phyloP scores from a whole-genome alignment of 2,888 invertebrate genomes.

The Dinocampus coccinellae region DNA sequence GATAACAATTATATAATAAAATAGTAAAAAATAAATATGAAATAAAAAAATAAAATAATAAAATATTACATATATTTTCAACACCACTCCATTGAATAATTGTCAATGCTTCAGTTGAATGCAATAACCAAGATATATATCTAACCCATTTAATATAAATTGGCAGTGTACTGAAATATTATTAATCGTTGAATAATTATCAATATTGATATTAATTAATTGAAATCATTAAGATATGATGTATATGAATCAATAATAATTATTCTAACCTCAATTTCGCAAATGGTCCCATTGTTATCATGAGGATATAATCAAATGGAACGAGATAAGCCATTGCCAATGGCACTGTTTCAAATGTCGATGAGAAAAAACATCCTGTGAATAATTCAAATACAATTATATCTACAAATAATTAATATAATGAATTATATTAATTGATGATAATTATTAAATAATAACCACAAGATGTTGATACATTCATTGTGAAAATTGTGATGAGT shows the following conservation, averaged over 20 bases:
- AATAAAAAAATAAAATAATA: no score
- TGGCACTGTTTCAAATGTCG: constrained; percentile 84
- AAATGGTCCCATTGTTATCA: constrained; percentile 90
- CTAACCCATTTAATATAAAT: constrained; percentile 81
- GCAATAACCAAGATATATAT: constrained; percentile 88
- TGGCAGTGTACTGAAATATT: constrained; percentile 77
- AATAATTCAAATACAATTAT: neutral
- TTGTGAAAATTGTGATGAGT: constrained; percentile 80
- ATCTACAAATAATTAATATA: neutral
- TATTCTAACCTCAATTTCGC: constrained; percentile 80
- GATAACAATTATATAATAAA: neutral
- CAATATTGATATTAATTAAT: no score
- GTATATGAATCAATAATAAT: neutral
- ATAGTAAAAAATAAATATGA: constrained; percentile 3
- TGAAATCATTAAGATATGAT: neutral
- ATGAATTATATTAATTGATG: constrained; percentile 32
- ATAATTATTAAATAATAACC: constrained; percentile 71
- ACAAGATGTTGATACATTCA: constrained; percentile 89
- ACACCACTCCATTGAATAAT: constrained; percentile 86
- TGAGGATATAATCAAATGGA: constrained; percentile 87
- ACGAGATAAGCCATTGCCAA: constrained; percentile 86
- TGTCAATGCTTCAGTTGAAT: constrained; percentile 86
- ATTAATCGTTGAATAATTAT: no score
- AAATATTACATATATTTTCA: constrained; percentile 78
- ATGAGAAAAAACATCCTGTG: constrained; percentile 86